Conservation (phyloP, 2,797 vertebrate species). For the Enteromius argenteus region DNA sequence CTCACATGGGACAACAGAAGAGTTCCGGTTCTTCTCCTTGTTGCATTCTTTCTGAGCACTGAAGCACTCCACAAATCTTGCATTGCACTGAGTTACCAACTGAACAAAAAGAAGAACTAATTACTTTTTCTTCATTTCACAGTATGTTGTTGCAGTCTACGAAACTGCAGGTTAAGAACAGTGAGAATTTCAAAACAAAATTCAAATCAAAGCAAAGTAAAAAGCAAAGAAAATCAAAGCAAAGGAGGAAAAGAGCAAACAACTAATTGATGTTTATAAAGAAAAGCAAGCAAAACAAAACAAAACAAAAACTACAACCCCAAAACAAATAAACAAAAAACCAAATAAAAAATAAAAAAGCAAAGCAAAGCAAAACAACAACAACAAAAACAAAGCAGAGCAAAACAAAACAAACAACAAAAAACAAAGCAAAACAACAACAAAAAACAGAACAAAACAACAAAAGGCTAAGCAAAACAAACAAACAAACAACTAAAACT, state of each 20-base stretch:
- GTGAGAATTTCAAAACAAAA: not conserved
- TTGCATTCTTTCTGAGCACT: conserved; percentile 95
- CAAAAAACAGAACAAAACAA: not conserved
- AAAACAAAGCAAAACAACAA: not conserved
- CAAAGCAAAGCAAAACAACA: not conserved
- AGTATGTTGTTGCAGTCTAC: not conserved
- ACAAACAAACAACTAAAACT: not conserved
- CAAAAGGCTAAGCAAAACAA: not conserved
- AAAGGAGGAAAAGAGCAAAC: not conserved
- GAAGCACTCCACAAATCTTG: conserved; percentile 90
- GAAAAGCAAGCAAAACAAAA: not conserved
- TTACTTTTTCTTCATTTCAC: too few relatives aligned
- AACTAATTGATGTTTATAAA: not conserved
- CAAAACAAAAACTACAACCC: not conserved
- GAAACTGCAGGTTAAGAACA: not conserved
- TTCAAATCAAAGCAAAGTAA: not conserved
- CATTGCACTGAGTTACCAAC: conserved; percentile 92
- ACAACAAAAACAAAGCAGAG: not conserved
- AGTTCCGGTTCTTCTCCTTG: conserved; percentile 96
- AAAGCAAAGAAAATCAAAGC: not conserved
- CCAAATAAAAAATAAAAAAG: not conserved
- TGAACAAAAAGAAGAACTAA: conserved; percentile 61
- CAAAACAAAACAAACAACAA: not conserved
- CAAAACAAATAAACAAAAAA: not conserved
- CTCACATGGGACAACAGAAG: conserved; percentile 95